These are phyloP conservation scores for Drepanosiphum platanoidis DNA, from an alignment of 2,888 invertebrate species.

Conservation along the genomic window DNA sequence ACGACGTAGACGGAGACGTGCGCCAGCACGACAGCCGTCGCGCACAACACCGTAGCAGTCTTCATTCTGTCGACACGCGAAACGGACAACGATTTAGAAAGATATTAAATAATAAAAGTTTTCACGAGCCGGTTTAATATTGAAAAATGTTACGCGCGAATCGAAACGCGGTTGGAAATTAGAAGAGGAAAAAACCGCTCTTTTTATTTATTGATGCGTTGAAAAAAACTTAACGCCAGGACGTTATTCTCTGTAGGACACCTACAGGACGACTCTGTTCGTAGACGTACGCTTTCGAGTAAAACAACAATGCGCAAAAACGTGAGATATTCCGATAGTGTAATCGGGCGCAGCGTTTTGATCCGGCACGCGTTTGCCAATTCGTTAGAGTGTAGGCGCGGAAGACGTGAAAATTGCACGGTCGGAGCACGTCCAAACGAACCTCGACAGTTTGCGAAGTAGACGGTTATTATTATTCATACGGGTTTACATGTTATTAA, in stretches of 20 bases:
- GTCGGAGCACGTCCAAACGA: conserved; percentile 26
- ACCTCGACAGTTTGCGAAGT: background rate
- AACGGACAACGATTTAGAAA: background rate
- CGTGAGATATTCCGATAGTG: too few relatives aligned
- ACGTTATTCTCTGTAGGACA: too few relatives aligned
- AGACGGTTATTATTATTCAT: background rate
- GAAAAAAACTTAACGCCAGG: too few relatives aligned
- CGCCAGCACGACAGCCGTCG: conserved; percentile 53
- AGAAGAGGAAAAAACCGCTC: too few relatives aligned
- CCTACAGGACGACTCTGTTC: too few relatives aligned
- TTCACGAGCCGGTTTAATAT: too few relatives aligned
- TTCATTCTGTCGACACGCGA: conserved; percentile 44
- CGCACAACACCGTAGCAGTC: conserved; percentile 46
- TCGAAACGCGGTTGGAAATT: too few relatives aligned
- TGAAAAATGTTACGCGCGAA: too few relatives aligned
- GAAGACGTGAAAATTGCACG: background rate
- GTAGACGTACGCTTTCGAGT: too few relatives aligned
- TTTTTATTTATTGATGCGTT: too few relatives aligned
- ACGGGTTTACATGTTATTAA: background rate
- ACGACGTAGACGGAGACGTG: conserved; percentile 1
- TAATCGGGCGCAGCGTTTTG: background rate
- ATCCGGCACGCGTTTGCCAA: background rate
- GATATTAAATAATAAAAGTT: too few relatives aligned
- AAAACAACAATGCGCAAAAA: too few relatives aligned
- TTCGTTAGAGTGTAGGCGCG: background rate